Percentiles rank a stretch among this genome's conserved stretches.
These are phyloP conservation scores for Bimastos eiseni DNA, from an alignment of 2,888 invertebrate genomes.

Conservation along the genomic window DNA sequence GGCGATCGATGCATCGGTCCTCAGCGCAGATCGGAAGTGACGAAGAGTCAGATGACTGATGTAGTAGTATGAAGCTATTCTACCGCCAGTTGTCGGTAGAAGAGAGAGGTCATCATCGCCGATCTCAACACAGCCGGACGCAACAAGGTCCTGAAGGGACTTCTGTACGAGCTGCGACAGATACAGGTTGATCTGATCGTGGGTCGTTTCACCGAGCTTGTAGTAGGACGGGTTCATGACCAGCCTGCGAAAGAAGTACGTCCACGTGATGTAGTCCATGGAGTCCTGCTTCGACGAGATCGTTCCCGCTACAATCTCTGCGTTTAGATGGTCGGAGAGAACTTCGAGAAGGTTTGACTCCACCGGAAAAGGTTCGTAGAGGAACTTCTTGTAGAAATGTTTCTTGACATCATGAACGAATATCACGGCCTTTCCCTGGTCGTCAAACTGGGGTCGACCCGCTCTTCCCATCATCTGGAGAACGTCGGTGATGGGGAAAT, in stretches of 20 bases:
- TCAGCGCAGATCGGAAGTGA: slow-evolving; percentile 75
- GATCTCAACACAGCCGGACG: slow-evolving; percentile 79
- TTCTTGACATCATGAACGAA: slow-evolving; percentile 92
- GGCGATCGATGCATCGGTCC: slow-evolving; percentile 70
- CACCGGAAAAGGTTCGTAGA: slow-evolving; percentile 98
- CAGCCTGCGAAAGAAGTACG: slow-evolving; percentile 91
- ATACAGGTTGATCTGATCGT: slow-evolving; percentile 67
- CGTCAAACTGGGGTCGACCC: slow-evolving; percentile 94
- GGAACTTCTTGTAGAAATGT: slow-evolving; percentile 96
- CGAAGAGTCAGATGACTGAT: slow-evolving; percentile 87
- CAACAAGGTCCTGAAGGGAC: slow-evolving; percentile 73
- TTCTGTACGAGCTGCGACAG: slow-evolving; percentile 81
- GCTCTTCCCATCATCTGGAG: slow-evolving; percentile 99
- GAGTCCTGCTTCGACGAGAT: slow-evolving; percentile 89
- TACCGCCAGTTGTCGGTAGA: slow-evolving; percentile 77
- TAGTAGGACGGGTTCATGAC: slow-evolving; percentile 78
- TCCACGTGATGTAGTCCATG: slow-evolving; percentile 96
- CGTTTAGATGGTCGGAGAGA: slow-evolving; percentile 93
- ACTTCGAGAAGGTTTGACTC: slow-evolving; percentile 86
- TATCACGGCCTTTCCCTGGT: slow-evolving; percentile 73
- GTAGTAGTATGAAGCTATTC: slow-evolving; percentile 95
- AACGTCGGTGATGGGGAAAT: slow-evolving; percentile 99
- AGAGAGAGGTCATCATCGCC: slow-evolving; percentile 64
- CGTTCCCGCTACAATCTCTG: slow-evolving; percentile 88
- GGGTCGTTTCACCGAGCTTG: slow-evolving; percentile 57